A percentile compares a stretch with the other conserved stretches of the same genome.
Evolutionary conservation across 2,797 vertebrate species (phyloP).

Genomic region (Gastrophryne carolinensis): DNA sequence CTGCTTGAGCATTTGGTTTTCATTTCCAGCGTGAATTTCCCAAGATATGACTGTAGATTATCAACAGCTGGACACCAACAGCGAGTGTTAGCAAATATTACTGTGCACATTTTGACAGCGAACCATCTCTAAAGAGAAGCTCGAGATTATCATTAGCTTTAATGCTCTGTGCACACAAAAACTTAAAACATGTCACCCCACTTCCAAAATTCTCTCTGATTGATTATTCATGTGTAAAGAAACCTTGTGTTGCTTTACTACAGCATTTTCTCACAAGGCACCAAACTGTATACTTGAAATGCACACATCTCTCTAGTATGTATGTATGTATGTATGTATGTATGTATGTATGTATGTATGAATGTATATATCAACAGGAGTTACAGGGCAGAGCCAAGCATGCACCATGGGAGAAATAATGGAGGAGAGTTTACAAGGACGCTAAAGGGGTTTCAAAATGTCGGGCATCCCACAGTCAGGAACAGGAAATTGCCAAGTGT

Average conservation of each 20-base stretch:
- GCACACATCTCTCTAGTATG: no score
- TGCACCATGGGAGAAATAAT: no score
- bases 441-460: no score
- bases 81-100: slow-evolving; percentile 38
- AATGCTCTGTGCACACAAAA: slow-evolving; percentile 13
- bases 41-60: slow-evolving; percentile 38
- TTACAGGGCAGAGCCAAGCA: no score
- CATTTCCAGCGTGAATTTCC: slow-evolving; percentile 39
- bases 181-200: slow-evolving; percentile 8
- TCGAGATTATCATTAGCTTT: slow-evolving; percentile 60
- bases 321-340: no score
- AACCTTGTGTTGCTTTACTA: neutral
- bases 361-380: no score
- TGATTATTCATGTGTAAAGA: slow-evolving; percentile 55
- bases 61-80: slow-evolving; percentile 51
- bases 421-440: no score
- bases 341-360: no score
- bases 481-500: no score
- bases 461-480: no score
- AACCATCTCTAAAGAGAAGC: slow-evolving; percentile 60
- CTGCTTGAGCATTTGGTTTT: slow-evolving; percentile 20
- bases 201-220: slow-evolving; percentile 19
- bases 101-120: slow-evolving; percentile 49
- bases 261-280: no score
- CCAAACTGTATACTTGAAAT: no score